Conservation (phyloP, 1,140 invertebrate genomes). For the Macrosteles quadrilineatus region DNA sequence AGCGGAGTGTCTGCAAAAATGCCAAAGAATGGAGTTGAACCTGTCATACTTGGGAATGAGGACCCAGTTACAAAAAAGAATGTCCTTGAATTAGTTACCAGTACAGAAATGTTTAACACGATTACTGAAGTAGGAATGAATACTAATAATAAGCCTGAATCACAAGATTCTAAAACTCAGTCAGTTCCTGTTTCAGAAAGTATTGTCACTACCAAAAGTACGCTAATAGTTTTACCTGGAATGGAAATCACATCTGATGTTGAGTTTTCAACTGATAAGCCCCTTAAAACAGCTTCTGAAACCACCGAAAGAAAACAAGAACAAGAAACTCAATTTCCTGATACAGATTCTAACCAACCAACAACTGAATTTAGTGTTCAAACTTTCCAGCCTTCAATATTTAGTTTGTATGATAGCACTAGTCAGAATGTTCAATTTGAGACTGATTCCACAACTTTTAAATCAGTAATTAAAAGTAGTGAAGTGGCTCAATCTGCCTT, state of each 20-base stretch:
- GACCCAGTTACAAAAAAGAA: constrained; percentile 1
- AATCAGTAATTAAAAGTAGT: neutral
- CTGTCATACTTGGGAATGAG: neutral
- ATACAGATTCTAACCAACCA: too few relatives aligned
- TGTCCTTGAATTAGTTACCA: constrained; percentile 17
- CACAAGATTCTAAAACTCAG: neutral
- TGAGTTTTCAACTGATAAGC: neutral
- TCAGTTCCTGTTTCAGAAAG: neutral
- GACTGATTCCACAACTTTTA: neutral
- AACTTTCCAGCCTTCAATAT: neutral
- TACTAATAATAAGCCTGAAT: neutral
- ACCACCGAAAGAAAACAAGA: neutral
- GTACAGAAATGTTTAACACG: neutral
- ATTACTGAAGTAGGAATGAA: neutral
- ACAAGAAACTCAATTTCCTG: too few relatives aligned
- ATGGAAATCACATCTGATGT: neutral
- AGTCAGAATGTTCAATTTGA: neutral
- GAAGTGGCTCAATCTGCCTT: neutral
- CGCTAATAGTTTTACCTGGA: neutral
- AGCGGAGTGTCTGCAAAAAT: constrained; percentile 15
- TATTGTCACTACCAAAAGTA: neutral
- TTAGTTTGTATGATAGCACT: neutral
- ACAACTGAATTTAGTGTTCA: neutral
- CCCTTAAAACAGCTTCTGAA: constrained; percentile 5
- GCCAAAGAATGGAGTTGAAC: constrained; percentile 23